Conservation (phyloP, 2,797 vertebrate genomes). For the Phyllotis vaccarum region DNA sequence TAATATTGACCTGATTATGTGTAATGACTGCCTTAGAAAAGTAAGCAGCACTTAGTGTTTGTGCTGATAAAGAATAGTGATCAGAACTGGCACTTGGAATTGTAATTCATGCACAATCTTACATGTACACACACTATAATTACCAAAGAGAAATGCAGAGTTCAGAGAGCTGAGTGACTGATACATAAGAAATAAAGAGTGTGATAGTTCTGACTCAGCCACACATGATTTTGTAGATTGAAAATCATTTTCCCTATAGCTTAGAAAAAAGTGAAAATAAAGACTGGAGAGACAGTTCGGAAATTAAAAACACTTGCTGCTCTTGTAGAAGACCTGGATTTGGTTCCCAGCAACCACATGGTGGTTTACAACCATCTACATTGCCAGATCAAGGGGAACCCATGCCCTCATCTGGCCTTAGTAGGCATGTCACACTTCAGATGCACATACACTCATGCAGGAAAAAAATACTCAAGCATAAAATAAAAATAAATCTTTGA, state of each 20-base stretch:
- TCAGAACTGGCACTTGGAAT: neutral
- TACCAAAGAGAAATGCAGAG: neutral
- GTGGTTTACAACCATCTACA: neutral
- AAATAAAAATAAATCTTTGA: neutral
- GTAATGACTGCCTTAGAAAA: neutral
- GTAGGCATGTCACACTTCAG: neutral
- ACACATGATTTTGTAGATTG: neutral
- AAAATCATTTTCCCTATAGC: neutral
- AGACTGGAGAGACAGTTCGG: neutral
- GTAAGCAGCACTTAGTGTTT: neutral
- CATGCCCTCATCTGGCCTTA: neutral
- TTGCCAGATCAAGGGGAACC: neutral
- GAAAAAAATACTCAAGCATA: neutral
- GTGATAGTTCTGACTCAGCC: neutral
- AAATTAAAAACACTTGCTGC: neutral
- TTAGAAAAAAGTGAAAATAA: neutral
- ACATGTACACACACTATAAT: neutral
- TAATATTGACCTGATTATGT: conserved; percentile 37
- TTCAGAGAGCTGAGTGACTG: neutral
- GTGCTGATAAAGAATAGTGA: neutral
- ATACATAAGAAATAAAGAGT: neutral
- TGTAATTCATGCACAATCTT: neutral
- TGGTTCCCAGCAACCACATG: neutral
- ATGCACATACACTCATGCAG: neutral
- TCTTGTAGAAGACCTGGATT: neutral